phyloP scores from a whole-genome alignment of 2,113 vertebrate species.

The Cephalopholis sonnerati region DNA sequence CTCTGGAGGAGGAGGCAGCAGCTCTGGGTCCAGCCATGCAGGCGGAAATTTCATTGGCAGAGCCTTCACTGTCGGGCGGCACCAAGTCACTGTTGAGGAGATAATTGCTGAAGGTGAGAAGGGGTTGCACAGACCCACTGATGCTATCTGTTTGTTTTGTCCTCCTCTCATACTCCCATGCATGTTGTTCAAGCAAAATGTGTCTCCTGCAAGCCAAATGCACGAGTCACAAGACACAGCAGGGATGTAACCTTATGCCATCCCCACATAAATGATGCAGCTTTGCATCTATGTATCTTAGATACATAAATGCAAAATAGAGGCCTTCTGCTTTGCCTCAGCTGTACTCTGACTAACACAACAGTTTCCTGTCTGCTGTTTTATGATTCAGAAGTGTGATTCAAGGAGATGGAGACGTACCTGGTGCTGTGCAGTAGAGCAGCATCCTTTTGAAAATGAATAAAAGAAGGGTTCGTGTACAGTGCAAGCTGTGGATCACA shows the following conservation, averaged over 20 bases:
- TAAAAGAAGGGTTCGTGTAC: background rate
- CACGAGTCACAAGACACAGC: conserved; percentile 26
- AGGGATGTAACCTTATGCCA: conserved; percentile 37
- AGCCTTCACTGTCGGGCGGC: conserved; percentile 92
- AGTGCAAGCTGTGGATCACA: background rate
- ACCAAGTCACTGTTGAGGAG: conserved; percentile 98
- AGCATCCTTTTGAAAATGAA: conserved; percentile 14
- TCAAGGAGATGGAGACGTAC: conserved; percentile 13
- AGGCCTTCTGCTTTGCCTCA: conserved; percentile 35
- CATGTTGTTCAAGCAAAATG: background rate
- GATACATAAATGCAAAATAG: conserved; percentile 20
- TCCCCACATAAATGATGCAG: conserved; percentile 31
- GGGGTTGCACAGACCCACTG: background rate
- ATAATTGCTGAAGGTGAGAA: conserved; percentile 95
- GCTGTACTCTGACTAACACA: conserved; percentile 25
- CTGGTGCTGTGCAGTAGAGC: background rate
- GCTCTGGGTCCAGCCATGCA: conserved; percentile 87
- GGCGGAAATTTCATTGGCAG: conserved; percentile 95
- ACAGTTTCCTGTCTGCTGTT: conserved; percentile 17
- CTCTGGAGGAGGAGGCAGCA: conserved; percentile 89
- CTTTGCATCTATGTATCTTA: conserved; percentile 17
- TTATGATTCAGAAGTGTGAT: conserved; percentile 36
- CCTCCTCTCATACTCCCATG: background rate
- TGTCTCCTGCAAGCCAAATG: conserved; percentile 30
- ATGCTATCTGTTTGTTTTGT: conserved; percentile 1